These are phyloP conservation scores for Acropternis orthonyx DNA, from an alignment of 2,797 vertebrate genomes.

Conservation along the genomic window DNA sequence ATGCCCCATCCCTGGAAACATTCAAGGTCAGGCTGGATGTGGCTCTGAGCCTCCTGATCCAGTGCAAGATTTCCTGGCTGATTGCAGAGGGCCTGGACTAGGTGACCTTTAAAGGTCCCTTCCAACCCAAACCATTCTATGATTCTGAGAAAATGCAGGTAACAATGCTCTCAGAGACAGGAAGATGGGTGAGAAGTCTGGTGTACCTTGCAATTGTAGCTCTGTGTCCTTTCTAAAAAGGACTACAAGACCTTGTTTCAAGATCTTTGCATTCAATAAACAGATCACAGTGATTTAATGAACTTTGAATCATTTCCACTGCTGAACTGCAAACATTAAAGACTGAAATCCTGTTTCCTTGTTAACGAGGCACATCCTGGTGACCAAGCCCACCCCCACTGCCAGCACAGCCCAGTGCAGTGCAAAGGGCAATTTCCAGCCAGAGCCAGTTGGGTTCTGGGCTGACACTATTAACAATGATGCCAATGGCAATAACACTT, in stretches of 20 bases:
- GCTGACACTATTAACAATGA: background rate
- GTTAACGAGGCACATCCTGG: background rate
- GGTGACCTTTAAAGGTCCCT: background rate
- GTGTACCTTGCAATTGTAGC: background rate
- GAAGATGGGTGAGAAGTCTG: background rate
- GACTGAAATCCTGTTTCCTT: background rate
- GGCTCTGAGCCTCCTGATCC: background rate
- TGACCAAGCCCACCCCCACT: background rate
- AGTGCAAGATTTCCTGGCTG: background rate
- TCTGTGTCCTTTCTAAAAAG: background rate
- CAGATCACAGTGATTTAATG: background rate
- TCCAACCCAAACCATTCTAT: background rate
- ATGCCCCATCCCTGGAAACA: background rate
- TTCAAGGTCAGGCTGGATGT: fast-evolving
- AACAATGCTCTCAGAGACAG: background rate
- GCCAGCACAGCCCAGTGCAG: background rate
- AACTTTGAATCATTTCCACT: background rate
- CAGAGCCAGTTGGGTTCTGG: background rate
- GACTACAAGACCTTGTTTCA: background rate
- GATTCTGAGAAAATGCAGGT: background rate
- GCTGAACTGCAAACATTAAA: background rate
- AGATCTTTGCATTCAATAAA: background rate
- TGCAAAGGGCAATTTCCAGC: conserved; percentile 21
- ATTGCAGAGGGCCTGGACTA: background rate
- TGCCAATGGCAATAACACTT: background rate